Base-by-base conservation (phyloP, 2,113 vertebrate genomes). In the Polyodon spathula region DNA sequence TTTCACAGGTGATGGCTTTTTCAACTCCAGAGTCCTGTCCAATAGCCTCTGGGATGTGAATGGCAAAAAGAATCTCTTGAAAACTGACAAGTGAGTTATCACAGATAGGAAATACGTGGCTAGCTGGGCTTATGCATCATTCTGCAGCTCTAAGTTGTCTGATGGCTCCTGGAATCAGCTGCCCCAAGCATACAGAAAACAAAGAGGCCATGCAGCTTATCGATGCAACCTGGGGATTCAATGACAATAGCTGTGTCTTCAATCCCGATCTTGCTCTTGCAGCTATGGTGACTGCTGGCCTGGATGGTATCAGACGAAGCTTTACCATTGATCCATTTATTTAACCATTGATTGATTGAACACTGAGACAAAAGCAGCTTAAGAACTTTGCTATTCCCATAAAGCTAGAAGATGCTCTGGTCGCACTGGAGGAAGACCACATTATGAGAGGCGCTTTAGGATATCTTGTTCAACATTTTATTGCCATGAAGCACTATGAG, bases 401-500 rank as follows among this genome's bases (percentile, higher is more conserved):
- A 68, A 94, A 93, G 71, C 73, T 96, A 2, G 92, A 95, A 37
- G 91, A 95, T 3, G 92, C 93, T 15, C 82, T 97, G 38, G 72
- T 81, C 58, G 90, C 81, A 0, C 68, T 96, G 0, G 87, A 76
- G 38, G 89, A 90, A 50, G 92, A 97, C 54, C 69, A 73, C 0
- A 84, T 90, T 65, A 87, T 97, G 50, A 72, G 78, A 69, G 76
- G 82, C 54, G 80, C 90, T 1, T 76, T 98, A 0, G 94, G 93
- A 0, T 91, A 97, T 63, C 84, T 97, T 54, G 76, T 93, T 48
- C 84, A 81, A 9, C 93, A 93, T 62, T 97, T 97, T 73, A 76
- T 95, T 38, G 90, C 89, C 59, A 89, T 97, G 89, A 97, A 97
- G 70, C 90, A 78, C 54, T 89, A 93, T 63, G 94, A 98, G 71